phyloP scores from a whole-genome alignment of 2,113 vertebrate genomes.

The Ameiurus melas region DNA sequence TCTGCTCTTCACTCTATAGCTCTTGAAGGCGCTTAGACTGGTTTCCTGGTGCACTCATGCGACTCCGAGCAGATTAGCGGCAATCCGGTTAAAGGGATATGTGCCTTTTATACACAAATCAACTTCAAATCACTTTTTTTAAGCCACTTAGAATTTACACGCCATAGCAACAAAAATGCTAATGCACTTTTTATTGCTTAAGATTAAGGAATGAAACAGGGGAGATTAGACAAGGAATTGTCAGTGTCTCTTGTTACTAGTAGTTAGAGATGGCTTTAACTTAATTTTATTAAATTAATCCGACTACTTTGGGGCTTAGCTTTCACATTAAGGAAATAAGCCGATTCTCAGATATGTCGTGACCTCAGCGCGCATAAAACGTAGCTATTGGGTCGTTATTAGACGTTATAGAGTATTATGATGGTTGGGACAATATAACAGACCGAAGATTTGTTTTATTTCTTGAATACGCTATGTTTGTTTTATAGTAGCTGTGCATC shows the following conservation, averaged over 20 bases:
- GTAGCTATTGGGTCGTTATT: not conserved
- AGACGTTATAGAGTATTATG: not conserved
- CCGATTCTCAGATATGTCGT: conserved; percentile 27
- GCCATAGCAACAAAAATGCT: conserved; percentile 76
- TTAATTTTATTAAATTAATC: conserved; percentile 74
- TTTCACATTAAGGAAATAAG: conserved; percentile 42
- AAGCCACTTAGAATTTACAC: conserved; percentile 84
- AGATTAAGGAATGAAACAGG: conserved; percentile 73
- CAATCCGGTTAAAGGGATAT: conserved; percentile 81
- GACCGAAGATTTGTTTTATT: not conserved
- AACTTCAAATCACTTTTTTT: conserved; percentile 88
- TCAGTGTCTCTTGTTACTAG: conserved; percentile 67
- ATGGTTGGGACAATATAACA: not conserved
- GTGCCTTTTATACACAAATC: conserved; percentile 86
- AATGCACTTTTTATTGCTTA: conserved; percentile 81
- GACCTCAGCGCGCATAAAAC: not conserved
- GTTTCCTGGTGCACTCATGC: conserved; percentile 83
- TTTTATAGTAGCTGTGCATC: not conserved
- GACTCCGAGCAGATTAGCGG: conserved; percentile 81
- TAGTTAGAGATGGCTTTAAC: conserved; percentile 72
- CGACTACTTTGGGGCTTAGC: conserved; percentile 44
- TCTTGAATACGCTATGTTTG: not conserved
- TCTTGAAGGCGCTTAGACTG: conserved; percentile 77
- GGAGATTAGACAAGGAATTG: conserved; percentile 77
- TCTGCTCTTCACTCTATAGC: conserved; percentile 63